Evolutionary conservation across 2,888 invertebrate genomes (phyloP).

Genomic region (Rhamphomyia laevipes): DNA sequence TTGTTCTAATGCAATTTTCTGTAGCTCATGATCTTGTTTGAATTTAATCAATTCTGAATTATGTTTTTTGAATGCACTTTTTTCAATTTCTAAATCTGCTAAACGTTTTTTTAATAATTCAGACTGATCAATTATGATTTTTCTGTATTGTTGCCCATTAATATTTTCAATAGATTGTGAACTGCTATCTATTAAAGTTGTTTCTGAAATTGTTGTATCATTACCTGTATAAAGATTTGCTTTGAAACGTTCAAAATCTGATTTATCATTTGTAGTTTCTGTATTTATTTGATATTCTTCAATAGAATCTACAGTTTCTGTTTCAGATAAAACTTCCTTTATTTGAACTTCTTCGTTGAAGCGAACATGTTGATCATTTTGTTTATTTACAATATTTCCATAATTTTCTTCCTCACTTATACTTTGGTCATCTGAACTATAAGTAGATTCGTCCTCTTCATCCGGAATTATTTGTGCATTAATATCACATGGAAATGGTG

Average conservation of each 20-base stretch:
- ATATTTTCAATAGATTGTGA: not conserved
- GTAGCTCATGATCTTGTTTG: slow-evolving; percentile 48
- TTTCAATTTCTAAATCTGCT: slow-evolving; percentile 53
- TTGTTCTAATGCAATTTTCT: slow-evolving; percentile 48
- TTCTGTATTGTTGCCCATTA: slow-evolving; percentile 8
- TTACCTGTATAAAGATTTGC: slow-evolving; percentile 33
- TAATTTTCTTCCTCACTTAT: not conserved
- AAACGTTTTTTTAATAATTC: slow-evolving; percentile 48
- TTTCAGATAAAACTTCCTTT: slow-evolving; percentile 5
- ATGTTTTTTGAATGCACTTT: slow-evolving; percentile 43
- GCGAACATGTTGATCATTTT: slow-evolving; percentile 8
- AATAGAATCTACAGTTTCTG: not conserved
- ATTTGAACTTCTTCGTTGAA: slow-evolving; percentile 12
- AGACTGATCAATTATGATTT: slow-evolving; percentile 30
- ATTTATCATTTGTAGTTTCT: slow-evolving; percentile 18
- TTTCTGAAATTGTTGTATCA: slow-evolving; percentile 16
- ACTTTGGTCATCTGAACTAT: not conserved
- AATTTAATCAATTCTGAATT: slow-evolving; percentile 42
- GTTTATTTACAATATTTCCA: not conserved
- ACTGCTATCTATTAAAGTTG: slow-evolving; percentile 5
- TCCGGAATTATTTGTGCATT: slow-evolving; percentile 5
- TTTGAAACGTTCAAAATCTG: slow-evolving; percentile 24
- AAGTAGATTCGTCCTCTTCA: slow-evolving; percentile 10
- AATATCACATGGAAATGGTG: slow-evolving; percentile 15
- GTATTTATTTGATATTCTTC: not conserved